A percentile compares a stretch with the other conserved stretches of the same genome.
phyloP scores from a whole-genome alignment of 2,113 vertebrate genomes.

The Lamprotornis superbus region DNA sequence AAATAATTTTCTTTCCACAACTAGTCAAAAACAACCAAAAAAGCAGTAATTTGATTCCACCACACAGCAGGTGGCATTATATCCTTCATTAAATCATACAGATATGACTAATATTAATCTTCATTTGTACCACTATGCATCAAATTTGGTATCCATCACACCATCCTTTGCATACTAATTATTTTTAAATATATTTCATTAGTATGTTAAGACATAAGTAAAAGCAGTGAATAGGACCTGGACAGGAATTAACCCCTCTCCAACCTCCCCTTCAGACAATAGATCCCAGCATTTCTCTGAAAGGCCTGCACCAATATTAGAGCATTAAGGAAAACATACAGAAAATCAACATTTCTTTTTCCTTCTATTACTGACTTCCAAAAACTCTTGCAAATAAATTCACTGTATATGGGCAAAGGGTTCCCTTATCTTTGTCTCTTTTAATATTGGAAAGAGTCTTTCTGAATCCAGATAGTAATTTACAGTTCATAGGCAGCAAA shows the following conservation, averaged over 20 bases:
- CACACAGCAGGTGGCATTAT: constrained; percentile 49
- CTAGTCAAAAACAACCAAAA: constrained; percentile 38
- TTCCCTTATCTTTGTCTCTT: neutral
- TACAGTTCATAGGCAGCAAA: neutral
- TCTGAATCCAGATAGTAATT: neutral
- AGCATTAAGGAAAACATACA: neutral
- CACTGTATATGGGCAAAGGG: neutral
- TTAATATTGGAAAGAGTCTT: neutral
- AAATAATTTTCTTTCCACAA: constrained; percentile 35
- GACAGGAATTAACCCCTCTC: neutral
- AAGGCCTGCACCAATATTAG: neutral
- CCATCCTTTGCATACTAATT: neutral
- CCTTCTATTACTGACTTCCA: neutral
- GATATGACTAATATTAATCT: constrained; percentile 45
- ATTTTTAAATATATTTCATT: constrained; percentile 9
- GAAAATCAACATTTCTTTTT: neutral
- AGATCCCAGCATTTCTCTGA: neutral
- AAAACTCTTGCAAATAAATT: neutral
- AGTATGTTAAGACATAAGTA: neutral
- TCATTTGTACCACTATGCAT: constrained; percentile 14
- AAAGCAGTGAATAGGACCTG: neutral
- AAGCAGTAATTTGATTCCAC: constrained; percentile 17
- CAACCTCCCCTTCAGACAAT: neutral
- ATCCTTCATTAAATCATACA: constrained; percentile 42
- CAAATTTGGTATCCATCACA: constrained; percentile 16